Base-by-base conservation (phyloP, 1,140 invertebrate species). In the Zaprionus davidi region DNA sequence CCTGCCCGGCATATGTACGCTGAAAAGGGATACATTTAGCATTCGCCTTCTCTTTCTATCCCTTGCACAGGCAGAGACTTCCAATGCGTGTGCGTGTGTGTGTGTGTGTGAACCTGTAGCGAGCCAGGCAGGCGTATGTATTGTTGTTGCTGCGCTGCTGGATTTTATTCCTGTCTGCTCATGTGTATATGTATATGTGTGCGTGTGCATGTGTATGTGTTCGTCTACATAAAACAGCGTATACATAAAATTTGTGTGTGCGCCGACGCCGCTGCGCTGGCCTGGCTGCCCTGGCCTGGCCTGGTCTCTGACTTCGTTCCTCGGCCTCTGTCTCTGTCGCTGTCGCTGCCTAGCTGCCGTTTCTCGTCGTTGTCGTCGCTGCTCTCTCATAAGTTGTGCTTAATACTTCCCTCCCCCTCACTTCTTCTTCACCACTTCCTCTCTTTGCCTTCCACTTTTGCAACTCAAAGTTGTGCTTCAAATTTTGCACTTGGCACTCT, bases 221-320 rank as follows among this genome's bases (percentile, higher is more conserved):
- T 66, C 64, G 78, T 78, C 70, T 78, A 75, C 78, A 74, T 82
- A 78, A 85, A 85, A 83, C 67, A 88, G 85, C 81, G 84, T 88
- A 88, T 88, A 88, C 84, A 88, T 88, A 88, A 90, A 88, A 88
- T 88, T 88, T 88, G 85, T 90, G 86, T 90, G 82, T 90, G 85
- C 86, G 86, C 86, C 85, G 86, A 84, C 85, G 81, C 84, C 76
- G 71, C 68, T 71, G 78, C 64, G 78, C 72, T 76, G 67, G 71
- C 62, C 69, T 71, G 46, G 78, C 72, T 76, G 67, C 63, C 62
- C 69, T 71, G 46, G 58, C 46, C 68, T 70, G 60, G 41, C 36
- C 57, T 59, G 57, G 41, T 62, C 59, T 60, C 36, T 38, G 58
- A 41, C 36, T 34, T 31, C 15, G 46, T 22, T 77, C 71, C 58